phyloP scores from a whole-genome alignment of 2,888 invertebrate genomes.

The Cryptocephalus primarius region DNA sequence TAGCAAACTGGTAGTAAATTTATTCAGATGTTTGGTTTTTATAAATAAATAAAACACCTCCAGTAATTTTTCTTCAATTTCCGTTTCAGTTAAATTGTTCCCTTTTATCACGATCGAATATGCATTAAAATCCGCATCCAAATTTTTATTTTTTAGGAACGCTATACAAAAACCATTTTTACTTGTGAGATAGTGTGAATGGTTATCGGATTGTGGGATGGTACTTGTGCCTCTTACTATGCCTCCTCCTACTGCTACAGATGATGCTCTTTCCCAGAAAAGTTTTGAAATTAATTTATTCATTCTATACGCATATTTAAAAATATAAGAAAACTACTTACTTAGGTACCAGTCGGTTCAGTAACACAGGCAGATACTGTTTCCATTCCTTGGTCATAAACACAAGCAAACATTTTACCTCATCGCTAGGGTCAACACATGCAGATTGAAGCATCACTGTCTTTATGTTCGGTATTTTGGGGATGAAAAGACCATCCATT shows the following conservation, averaged over 20 bases:
- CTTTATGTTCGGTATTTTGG: conserved; percentile 24
- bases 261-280: conserved; percentile 17
- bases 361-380: conserved; percentile 15
- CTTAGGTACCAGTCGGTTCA: conserved; percentile 19
- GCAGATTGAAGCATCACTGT: conserved; percentile 23
- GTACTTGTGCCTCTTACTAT: conserved; percentile 20
- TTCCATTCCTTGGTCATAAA: conserved; percentile 18
- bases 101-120: conserved; percentile 25
- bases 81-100: conserved; percentile 19
- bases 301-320: neutral
- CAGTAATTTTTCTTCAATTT: conserved; percentile 21
- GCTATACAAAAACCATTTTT: conserved; percentile 22
- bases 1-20: no score
- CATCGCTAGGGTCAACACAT: conserved; percentile 18
- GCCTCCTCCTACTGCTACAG: conserved; percentile 27
- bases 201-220: conserved; percentile 12
- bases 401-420: conserved; percentile 21
- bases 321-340: conserved; percentile 9
- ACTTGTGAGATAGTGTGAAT: conserved; percentile 11
- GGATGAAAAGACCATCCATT: conserved; percentile 24
- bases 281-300: neutral
- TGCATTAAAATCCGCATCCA: conserved; percentile 21
- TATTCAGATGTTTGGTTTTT: no score
- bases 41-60: conserved; percentile 15
- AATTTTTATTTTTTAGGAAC: conserved; percentile 18